Evolutionary conservation across 2,797 vertebrate species (phyloP).

Genomic region (Phataginus tricuspis): DNA sequence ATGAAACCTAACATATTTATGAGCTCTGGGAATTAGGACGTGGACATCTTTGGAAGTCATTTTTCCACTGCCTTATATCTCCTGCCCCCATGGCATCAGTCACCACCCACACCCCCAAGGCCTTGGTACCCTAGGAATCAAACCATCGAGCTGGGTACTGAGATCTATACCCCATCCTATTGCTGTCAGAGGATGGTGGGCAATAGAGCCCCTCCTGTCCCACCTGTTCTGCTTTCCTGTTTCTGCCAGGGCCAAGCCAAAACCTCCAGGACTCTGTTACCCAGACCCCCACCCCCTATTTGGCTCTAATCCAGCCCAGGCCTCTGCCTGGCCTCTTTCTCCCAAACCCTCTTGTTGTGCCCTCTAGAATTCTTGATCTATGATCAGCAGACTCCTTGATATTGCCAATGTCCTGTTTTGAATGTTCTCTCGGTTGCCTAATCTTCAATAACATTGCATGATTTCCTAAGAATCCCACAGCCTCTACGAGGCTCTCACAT

Average conservation of each 20-base stretch:
- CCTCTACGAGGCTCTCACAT: not conserved
- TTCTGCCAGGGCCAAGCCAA: not conserved
- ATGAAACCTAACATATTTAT: not conserved
- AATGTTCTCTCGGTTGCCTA: not conserved
- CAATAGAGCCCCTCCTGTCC: not conserved
- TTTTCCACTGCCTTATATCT: not conserved
- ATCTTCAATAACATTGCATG: not conserved
- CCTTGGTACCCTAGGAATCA: not conserved
- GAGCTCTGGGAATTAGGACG: not conserved
- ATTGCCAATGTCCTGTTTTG: not conserved
- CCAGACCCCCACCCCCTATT: not conserved
- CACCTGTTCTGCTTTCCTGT: not conserved
- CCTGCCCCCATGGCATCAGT: not conserved
- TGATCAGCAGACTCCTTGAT: not conserved
- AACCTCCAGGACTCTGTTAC: not conserved
- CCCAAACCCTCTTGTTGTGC: not conserved
- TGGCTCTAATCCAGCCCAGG: not conserved
- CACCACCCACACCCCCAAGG: not conserved
- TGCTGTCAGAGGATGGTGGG: not conserved
- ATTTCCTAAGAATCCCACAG: constrained; percentile 1
- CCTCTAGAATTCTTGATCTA: not conserved
- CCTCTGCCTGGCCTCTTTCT: not conserved
- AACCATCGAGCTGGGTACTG: not conserved
- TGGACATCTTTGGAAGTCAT: not conserved
- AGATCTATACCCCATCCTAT: not conserved